Evolutionary conservation across 2,888 invertebrate species (phyloP), one percentile per base, ranked within the genome.

Genomic region (Parnassius glacialis): DNA sequence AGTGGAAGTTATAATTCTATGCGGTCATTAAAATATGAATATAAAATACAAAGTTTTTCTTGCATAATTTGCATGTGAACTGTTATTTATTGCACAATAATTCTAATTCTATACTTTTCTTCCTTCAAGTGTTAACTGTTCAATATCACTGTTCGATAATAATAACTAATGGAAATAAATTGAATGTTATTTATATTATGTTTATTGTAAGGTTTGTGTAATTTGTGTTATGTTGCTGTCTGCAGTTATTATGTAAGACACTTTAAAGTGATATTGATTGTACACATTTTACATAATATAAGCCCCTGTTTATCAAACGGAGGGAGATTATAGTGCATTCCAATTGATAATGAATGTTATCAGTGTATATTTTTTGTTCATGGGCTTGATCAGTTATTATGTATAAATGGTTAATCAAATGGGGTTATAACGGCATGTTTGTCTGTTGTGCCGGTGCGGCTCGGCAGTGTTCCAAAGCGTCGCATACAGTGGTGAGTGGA

Each of bases 401-500:
- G 10, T 48, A 48, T n/a, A 20, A 52, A 52, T 51, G 60, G 56
- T 59, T 50, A 53, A 50, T 41, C 52, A 59, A 60, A 42, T 62
- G 71, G 76, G 73, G 68, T 65, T 73, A 77, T 89, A 89, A 89
- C 80, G 84, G 90, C 90, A 90, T 91, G 90, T 91, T 90, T 91
- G 81, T 91, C 85, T 90, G 86, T 90, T 90, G 84, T 84, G 84
- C 78, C 85, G 90, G 90, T 88, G 90, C 90, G 85, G 87, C 82
- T 84, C 81, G 79, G 86, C 95, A 97, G 96, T 96, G 96, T 97
- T 97, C 96, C 97, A 97, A 95, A 96, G 96, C 93, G 96, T 97
- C 95, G 97, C 97, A 92, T 97, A 96, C 94, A 97, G 96, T 93
- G 97, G 97, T 97, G 96, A 97, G 97, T 95, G 92, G 93, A 93